Evolutionary conservation across 2,797 vertebrate species (phyloP).

Genomic region (Chanos chanos): DNA sequence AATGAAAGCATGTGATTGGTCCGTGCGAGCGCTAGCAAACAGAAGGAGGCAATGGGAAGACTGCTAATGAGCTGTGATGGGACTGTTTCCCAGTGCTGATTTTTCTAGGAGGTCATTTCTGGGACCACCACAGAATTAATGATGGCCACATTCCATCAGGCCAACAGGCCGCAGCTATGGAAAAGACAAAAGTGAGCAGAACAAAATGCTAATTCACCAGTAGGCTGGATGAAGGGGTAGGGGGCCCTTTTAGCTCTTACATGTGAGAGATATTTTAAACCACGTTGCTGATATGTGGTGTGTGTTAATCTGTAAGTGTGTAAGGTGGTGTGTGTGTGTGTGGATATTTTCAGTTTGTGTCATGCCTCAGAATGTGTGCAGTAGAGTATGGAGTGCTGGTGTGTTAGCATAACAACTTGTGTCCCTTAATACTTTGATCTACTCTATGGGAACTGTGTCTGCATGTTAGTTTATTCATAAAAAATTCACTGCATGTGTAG

Average conservation of each 20-base stretch:
- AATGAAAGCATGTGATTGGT: conserved; percentile 67
- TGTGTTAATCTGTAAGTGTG: background rate
- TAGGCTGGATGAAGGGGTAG: conserved; percentile 34
- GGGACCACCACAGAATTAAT: conserved; percentile 54
- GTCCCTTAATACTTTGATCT: background rate
- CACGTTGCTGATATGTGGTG: background rate
- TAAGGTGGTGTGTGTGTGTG: conserved; percentile 26
- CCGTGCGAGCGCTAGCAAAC: conserved; percentile 48
- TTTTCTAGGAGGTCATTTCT: conserved; percentile 53
- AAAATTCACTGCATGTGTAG: background rate
- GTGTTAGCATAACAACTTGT: background rate
- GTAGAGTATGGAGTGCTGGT: background rate
- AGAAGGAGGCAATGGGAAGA: conserved; percentile 37
- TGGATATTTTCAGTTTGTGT: background rate
- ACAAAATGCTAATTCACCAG: conserved; percentile 70
- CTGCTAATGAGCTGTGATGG: conserved; percentile 65
- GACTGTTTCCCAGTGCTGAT: conserved; percentile 56
- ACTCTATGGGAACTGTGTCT: background rate
- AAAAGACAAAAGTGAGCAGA: conserved; percentile 68
- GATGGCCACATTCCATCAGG: conserved; percentile 42
- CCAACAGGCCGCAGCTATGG: conserved; percentile 46
- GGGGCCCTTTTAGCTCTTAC: conserved; percentile 37
- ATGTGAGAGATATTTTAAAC: conserved; percentile 57
- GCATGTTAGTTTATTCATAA: background rate
- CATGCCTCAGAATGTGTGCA: background rate